Conservation (phyloP, 2,113 vertebrate species). For the Dasyurus viverrinus region DNA sequence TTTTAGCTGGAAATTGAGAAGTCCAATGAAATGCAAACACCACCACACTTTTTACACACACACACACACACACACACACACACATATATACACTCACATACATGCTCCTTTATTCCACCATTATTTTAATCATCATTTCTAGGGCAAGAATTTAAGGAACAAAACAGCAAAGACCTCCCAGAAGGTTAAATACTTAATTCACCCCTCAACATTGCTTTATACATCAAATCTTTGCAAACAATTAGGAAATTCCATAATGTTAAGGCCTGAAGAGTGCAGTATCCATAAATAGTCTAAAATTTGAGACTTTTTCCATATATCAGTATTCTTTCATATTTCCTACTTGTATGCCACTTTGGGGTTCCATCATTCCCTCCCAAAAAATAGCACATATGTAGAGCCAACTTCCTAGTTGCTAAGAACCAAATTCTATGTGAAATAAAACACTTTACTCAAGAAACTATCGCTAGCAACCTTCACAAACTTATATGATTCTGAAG, state of each 20-base stretch:
- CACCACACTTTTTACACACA: background rate
- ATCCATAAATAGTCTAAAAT: background rate
- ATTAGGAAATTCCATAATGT: background rate
- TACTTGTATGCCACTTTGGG: background rate
- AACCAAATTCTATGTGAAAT: background rate
- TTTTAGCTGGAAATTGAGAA: background rate
- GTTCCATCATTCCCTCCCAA: background rate
- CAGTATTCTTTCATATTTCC: background rate
- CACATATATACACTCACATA: too few species aligned
- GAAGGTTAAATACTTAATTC: background rate
- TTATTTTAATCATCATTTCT: background rate
- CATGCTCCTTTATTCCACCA: background rate
- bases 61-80: background rate
- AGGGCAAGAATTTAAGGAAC: background rate
- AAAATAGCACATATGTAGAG: background rate
- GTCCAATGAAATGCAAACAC: background rate
- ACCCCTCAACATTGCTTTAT: background rate
- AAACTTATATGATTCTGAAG: background rate
- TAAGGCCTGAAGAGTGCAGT: background rate
- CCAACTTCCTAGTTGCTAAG: background rate
- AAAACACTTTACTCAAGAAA: background rate
- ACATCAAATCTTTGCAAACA: background rate
- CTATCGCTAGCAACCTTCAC: background rate
- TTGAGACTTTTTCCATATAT: background rate
- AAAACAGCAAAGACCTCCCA: background rate